phyloP scores from a whole-genome alignment of 2,113 vertebrate species.

The Saguinus imperator region DNA sequence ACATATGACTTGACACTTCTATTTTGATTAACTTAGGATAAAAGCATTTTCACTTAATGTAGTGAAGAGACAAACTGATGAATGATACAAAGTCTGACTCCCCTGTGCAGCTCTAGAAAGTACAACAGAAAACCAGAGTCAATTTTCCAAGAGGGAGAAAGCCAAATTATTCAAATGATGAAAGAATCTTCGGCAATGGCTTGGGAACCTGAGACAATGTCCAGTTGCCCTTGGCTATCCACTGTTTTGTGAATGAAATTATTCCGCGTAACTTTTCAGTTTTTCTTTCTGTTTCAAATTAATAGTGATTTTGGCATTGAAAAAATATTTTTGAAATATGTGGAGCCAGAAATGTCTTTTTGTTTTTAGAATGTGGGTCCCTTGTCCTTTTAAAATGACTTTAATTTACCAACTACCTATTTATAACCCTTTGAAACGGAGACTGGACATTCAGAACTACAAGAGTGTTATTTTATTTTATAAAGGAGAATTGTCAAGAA shows the following conservation, averaged over 20 bases:
- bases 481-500: neutral
- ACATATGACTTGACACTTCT: neutral
- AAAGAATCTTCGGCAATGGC: neutral
- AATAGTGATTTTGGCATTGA: neutral
- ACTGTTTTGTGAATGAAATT: neutral
- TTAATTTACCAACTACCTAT: neutral
- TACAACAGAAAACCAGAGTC: neutral
- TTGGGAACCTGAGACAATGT: neutral
- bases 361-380: rapidly evolving
- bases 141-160: neutral
- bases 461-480: neutral
- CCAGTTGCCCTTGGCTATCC: neutral
- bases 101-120: neutral
- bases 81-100: neutral
- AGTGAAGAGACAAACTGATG: neutral
- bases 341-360: neutral
- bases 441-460: neutral
- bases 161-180: neutral
- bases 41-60: neutral
- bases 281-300: neutral
- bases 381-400: slow-evolving; percentile 8
- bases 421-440: neutral
- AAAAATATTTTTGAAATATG: neutral
- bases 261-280: neutral
- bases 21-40: neutral